Evolutionary conservation across 2,797 vertebrate species (phyloP).

Genomic region (Sylvia borin): DNA sequence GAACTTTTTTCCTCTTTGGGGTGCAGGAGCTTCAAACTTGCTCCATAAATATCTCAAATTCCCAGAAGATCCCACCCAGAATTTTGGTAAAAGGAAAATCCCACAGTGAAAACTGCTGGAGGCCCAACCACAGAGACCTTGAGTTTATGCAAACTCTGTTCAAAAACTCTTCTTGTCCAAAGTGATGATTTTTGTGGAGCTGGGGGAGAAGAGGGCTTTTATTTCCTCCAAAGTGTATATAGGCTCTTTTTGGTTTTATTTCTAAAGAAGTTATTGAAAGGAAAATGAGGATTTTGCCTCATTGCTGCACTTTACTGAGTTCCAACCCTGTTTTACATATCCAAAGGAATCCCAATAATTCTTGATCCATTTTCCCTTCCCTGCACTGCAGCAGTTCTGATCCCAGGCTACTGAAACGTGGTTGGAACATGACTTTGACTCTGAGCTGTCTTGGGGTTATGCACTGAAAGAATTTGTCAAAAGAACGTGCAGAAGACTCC

Average conservation of each 20-base stretch:
- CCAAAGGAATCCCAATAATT: not conserved
- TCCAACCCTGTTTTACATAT: rapidly evolving
- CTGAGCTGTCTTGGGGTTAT: rapidly evolving
- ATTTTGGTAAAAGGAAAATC: not conserved
- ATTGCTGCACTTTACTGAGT: not conserved
- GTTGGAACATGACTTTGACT: not conserved
- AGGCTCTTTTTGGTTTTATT: rapidly evolving
- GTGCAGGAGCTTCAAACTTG: not conserved
- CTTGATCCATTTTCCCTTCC: not conserved
- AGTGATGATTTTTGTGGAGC: rapidly evolving
- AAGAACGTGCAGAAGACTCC: not conserved
- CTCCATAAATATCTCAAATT: not conserved
- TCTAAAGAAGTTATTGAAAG: not conserved
- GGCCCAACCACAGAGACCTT: not conserved
- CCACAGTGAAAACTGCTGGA: not conserved
- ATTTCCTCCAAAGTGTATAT: not conserved
- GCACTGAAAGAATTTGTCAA: not conserved
- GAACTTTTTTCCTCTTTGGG: not conserved
- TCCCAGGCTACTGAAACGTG: not conserved
- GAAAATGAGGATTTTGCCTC: not conserved
- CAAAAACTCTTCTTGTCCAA: not conserved
- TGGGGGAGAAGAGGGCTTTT: rapidly evolving
- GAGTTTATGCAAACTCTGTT: not conserved
- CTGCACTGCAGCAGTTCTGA: not conserved
- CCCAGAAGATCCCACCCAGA: not conserved